A percentile compares a stretch with the other conserved stretches of the same genome.
phyloP scores from a whole-genome alignment of 2,113 vertebrate species.

The Dipodomys spectabilis region DNA sequence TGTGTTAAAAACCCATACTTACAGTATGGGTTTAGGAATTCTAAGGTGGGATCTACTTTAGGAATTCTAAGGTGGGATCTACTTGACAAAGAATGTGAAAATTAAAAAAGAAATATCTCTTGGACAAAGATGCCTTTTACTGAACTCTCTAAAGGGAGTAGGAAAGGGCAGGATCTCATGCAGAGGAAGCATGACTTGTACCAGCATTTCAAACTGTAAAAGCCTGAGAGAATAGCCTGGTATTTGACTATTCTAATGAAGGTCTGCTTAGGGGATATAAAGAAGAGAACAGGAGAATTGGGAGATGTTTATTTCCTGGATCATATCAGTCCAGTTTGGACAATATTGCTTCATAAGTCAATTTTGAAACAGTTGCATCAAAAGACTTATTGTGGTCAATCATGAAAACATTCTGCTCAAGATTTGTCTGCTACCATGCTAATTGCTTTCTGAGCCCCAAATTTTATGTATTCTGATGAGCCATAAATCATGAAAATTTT shows the following conservation, averaged over 20 bases:
- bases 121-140: background rate
- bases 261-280: background rate
- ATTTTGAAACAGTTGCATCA: slow-evolving; percentile 40
- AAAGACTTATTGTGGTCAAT: background rate
- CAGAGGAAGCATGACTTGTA: background rate
- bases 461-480: slow-evolving; percentile 36
- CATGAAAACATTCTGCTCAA: slow-evolving; percentile 14
- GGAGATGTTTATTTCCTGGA: slow-evolving; percentile 32
- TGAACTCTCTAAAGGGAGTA: slow-evolving; percentile 34
- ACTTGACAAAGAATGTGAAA: slow-evolving; percentile 32
- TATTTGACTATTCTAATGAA: background rate
- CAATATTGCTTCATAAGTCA: slow-evolving; percentile 16
- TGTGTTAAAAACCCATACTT: slow-evolving; percentile 9
- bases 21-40: slow-evolving; percentile 22
- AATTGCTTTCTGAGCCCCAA: slow-evolving; percentile 28
- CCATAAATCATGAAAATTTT: slow-evolving; percentile 48
- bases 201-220: background rate
- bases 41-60: background rate
- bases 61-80: background rate
- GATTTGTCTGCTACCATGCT: slow-evolving; percentile 9
- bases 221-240: background rate
- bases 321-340: slow-evolving; percentile 18
- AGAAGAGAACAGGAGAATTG: background rate
- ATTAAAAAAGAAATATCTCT: slow-evolving; percentile 19
- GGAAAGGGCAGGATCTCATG: background rate